Percentiles rank a stretch among this genome's conserved stretches.
phyloP scores from a whole-genome alignment of 2,888 invertebrate genomes.

The Pseudococcus jackbeardsleyi region DNA sequence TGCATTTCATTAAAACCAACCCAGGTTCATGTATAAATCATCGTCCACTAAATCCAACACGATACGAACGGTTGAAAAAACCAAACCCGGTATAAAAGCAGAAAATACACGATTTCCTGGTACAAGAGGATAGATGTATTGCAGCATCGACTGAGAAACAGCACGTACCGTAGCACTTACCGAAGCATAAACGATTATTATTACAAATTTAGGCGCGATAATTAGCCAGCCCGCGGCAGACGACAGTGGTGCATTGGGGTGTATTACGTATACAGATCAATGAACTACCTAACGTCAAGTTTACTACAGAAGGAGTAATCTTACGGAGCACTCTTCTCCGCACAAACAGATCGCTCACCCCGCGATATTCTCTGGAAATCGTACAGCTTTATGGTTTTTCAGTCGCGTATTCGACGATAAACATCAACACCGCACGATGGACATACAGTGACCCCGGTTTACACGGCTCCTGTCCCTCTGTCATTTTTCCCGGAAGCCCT shows the following conservation, averaged over 20 bases:
- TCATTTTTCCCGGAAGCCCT: constrained; percentile 71
- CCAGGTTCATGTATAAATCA: not conserved
- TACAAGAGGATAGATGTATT: not conserved
- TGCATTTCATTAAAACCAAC: not conserved
- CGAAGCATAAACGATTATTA: constrained; percentile 39
- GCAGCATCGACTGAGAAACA: constrained; percentile 11
- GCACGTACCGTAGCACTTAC: constrained; percentile 9
- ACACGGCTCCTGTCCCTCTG: constrained; percentile 59
- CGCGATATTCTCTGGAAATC: constrained; percentile 47
- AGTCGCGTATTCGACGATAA: constrained; percentile 12
- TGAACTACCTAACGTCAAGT: constrained; percentile 3
- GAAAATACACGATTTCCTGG: constrained; percentile 54
- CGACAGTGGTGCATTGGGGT: not conserved
- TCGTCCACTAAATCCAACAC: not conserved
- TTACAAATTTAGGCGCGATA: constrained; percentile 45
- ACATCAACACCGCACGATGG: constrained; percentile 67
- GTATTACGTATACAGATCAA: constrained; percentile 3
- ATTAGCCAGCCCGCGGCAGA: constrained; percentile 5
- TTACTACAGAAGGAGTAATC: not conserved
- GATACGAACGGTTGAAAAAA: not conserved
- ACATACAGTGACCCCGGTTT: constrained; percentile 72
- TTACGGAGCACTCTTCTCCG: not conserved
- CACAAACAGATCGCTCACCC: constrained; percentile 17
- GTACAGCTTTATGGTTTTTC: not conserved
- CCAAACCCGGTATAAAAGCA: constrained; percentile 31